These are phyloP conservation scores for Halictus ligatus DNA, from an alignment of 2,888 invertebrate species.

Conservation along the genomic window DNA sequence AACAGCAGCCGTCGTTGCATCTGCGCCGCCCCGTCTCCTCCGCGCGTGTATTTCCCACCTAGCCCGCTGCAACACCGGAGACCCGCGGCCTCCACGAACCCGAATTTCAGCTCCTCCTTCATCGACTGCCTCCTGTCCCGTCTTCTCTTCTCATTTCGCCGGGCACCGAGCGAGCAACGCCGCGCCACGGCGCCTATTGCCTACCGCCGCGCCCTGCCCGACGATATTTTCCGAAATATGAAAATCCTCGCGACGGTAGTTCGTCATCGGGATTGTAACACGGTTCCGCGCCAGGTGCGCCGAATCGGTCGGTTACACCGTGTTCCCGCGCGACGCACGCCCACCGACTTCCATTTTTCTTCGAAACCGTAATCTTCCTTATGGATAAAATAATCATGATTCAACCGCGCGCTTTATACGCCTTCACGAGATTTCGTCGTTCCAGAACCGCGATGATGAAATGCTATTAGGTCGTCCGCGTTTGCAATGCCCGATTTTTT, in stretches of 20 bases:
- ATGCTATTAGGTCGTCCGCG: background rate
- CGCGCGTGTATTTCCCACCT: slow-evolving; percentile 53
- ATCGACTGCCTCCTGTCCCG: slow-evolving; percentile 22
- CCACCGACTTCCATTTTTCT: background rate
- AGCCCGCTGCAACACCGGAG: slow-evolving; percentile 45
- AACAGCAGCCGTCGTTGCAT: slow-evolving; percentile 81
- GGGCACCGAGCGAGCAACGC: slow-evolving; percentile 1
- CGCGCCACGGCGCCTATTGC: slow-evolving; percentile 37
- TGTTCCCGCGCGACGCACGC: background rate
- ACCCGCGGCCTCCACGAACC: slow-evolving; percentile 58
- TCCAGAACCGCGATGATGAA: background rate
- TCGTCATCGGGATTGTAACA: slow-evolving; percentile 66
- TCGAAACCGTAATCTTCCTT: background rate
- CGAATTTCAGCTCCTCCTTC: slow-evolving; percentile 62
- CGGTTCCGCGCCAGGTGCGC: slow-evolving; percentile 73
- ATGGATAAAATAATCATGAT: slow-evolving; percentile 2
- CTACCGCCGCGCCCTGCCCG: slow-evolving; percentile 24
- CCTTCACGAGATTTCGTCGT: background rate
- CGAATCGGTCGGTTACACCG: slow-evolving; percentile 65
- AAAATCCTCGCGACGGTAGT: slow-evolving; percentile 74
- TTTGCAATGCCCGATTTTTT: too few relatives aligned
- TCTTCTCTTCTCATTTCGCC: slow-evolving; percentile 31
- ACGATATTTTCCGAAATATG: slow-evolving; percentile 78
- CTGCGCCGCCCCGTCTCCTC: slow-evolving; percentile 72
- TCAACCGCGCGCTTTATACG: background rate